A percentile compares a stretch with the other conserved stretches of the same genome.
Conservation (phyloP, 2,888 invertebrate species). For the Dendrolimus houi region DNA sequence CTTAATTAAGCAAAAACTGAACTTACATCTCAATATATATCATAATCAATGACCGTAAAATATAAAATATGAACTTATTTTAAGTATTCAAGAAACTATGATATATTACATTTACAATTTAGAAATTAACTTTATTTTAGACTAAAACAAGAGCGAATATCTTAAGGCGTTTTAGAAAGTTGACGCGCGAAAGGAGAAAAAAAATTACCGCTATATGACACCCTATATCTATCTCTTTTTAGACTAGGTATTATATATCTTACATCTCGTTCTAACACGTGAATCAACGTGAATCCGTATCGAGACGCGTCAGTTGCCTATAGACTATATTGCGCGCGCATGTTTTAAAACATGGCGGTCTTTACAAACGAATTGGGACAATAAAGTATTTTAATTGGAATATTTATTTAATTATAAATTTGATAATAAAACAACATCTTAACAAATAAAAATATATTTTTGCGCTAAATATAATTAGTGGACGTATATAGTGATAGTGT, state of each 20-base stretch:
- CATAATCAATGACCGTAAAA: slow-evolving; percentile 2
- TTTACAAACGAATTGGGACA: slow-evolving; percentile 22
- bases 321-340: slow-evolving; percentile 41
- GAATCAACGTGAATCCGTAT: slow-evolving; percentile 16
- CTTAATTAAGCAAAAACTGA: too few species aligned
- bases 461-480: too few species aligned
- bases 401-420: slow-evolving; percentile 14
- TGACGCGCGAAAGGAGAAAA: slow-evolving; percentile 69
- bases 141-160: slow-evolving; percentile 43
- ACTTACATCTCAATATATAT: not conserved
- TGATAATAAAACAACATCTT: not conserved
- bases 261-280: slow-evolving; percentile 37
- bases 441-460: not conserved
- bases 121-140: too few species aligned
- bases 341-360: slow-evolving; percentile 34
- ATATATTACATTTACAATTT: too few species aligned
- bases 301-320: slow-evolving; percentile 48
- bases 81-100: too few species aligned
- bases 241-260: slow-evolving; percentile 17
- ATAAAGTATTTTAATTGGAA: slow-evolving; percentile 15
- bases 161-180: slow-evolving; percentile 69
- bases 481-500: not conserved
- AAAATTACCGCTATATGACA: slow-evolving; percentile 69
- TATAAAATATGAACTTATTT: slow-evolving; percentile 7
- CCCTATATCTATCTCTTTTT: slow-evolving; percentile 44